These are phyloP conservation scores for Pterophyllum scalare DNA, from an alignment of 2,113 vertebrate genomes.

Conservation along the genomic window DNA sequence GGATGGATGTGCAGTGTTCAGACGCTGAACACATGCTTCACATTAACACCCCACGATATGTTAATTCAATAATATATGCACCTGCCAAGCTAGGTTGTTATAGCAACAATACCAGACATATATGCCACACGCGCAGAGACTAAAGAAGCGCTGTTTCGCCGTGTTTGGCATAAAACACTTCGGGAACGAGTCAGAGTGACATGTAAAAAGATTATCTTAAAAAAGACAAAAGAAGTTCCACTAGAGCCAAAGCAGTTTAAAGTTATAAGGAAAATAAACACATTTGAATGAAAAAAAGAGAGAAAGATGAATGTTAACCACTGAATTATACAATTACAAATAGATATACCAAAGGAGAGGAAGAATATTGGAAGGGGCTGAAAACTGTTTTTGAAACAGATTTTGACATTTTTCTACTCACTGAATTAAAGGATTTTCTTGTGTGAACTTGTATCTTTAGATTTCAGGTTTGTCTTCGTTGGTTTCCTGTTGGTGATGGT, in stretches of 20 bases:
- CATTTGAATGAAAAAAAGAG: background rate
- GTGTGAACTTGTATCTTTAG: background rate
- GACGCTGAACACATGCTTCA: no score
- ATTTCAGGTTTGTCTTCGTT: background rate
- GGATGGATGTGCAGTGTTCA: background rate
- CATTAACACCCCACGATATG: background rate
- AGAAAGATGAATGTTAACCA: background rate
- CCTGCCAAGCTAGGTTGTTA: background rate
- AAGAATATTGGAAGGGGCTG: no score
- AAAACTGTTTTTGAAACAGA: accelerated
- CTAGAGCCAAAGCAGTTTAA: background rate
- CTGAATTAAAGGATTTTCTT: background rate
- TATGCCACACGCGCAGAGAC: background rate
- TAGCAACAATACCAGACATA: background rate
- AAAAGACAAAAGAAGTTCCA: background rate
- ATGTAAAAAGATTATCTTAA: background rate
- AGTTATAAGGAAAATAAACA: background rate
- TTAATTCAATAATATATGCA: background rate
- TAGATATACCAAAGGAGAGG: background rate
- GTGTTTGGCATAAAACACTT: background rate
- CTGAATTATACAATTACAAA: background rate
- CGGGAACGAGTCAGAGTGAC: background rate
- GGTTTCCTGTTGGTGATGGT: background rate
- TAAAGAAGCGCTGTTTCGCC: background rate
- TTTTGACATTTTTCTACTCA: background rate